Evolutionary conservation across 2,113 vertebrate species (phyloP).

Genomic region (Apodemus sylvaticus): DNA sequence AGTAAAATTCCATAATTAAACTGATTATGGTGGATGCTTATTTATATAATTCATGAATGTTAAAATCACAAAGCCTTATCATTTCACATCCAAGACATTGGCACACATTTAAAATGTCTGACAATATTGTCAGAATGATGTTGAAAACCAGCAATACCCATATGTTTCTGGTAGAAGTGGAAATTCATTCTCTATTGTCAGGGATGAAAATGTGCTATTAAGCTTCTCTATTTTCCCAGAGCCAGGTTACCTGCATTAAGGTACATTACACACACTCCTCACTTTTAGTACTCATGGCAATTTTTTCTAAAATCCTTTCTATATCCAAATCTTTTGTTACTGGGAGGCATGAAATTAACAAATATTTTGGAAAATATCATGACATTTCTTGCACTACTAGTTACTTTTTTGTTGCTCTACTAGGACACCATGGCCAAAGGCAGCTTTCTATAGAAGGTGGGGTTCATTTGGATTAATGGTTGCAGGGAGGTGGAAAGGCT

Average conservation of each 20-base stretch:
- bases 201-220: background rate
- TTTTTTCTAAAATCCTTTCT: background rate
- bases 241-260: background rate
- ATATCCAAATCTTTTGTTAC: background rate
- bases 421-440: background rate
- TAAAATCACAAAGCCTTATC: background rate
- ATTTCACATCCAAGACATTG: background rate
- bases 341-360: background rate
- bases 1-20: background rate
- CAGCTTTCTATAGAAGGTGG: background rate
- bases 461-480: background rate
- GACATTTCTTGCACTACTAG: background rate
- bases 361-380: background rate
- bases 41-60: background rate
- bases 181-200: background rate
- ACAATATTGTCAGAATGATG: background rate
- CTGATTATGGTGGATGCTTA: background rate
- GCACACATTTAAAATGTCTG: background rate
- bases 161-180: background rate
- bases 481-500: background rate
- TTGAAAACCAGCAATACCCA: background rate
- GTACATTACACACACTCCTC: background rate
- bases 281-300: background rate
- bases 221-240: background rate
- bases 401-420: background rate